Conservation (phyloP, 2,888 invertebrate species). For the Ennomos fuscantarius region DNA sequence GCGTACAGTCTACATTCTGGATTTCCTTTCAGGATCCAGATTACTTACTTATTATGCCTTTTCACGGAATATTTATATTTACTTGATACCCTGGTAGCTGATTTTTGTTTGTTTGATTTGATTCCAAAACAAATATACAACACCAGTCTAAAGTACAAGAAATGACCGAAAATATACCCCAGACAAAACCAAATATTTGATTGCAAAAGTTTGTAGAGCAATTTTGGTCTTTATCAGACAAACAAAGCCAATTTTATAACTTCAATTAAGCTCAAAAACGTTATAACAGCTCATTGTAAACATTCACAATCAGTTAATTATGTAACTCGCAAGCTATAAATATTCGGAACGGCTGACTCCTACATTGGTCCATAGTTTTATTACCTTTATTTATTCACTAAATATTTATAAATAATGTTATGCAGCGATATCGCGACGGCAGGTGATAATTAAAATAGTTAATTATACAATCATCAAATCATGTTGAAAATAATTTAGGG, state of each 20-base stretch:
- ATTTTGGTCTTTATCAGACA: slow-evolving; percentile 12
- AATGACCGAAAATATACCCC: neutral
- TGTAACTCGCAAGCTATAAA: slow-evolving; percentile 43
- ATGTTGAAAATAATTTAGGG: neutral
- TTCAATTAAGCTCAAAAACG: slow-evolving; percentile 37
- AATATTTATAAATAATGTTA: slow-evolving; percentile 25
- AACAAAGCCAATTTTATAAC: slow-evolving; percentile 35
- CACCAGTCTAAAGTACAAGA: neutral
- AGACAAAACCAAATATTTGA: slow-evolving; percentile 3
- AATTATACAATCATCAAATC: neutral
- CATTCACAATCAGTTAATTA: slow-evolving; percentile 54
- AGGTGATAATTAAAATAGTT: slow-evolving; percentile 1
- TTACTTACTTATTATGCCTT: too few relatives aligned
- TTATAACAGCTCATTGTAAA: slow-evolving; percentile 45
- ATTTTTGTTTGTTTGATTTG: too few relatives aligned
- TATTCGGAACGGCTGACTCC: slow-evolving; percentile 38
- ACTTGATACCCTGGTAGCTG: too few relatives aligned
- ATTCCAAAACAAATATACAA: too few relatives aligned
- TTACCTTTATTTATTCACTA: slow-evolving; percentile 26
- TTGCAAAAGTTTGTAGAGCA: slow-evolving; percentile 9
- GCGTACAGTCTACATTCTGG: too few relatives aligned
- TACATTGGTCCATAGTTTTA: slow-evolving; percentile 25
- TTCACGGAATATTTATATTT: too few relatives aligned
- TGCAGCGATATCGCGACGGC: slow-evolving; percentile 10
- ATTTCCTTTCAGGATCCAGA: too few relatives aligned